Evolutionary conservation across 2,888 invertebrate species (phyloP).

Genomic region (Trissolcus japonicus): DNA sequence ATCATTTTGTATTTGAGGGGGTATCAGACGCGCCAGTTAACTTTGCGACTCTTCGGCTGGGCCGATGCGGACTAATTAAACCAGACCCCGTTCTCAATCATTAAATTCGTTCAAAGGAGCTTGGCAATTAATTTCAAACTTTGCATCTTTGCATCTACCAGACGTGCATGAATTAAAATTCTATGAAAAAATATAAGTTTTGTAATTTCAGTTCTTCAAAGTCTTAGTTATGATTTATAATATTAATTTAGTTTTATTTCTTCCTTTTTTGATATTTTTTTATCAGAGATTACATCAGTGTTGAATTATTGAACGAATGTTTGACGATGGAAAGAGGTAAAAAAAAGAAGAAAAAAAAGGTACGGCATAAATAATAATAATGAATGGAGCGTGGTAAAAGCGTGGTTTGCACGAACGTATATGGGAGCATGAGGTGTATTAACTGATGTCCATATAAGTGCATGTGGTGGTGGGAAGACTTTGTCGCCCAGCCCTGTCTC

Average conservation of each 20-base stretch:
- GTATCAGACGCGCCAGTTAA: constrained; percentile 4
- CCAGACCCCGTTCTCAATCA: constrained; percentile 20
- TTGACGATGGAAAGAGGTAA: too few relatives aligned
- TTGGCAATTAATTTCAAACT: too few relatives aligned
- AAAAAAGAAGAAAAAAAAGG: too few relatives aligned
- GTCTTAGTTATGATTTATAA: too few relatives aligned
- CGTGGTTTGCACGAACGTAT: constrained; percentile 33
- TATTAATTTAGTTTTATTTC: too few relatives aligned
- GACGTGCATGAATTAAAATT: too few relatives aligned
- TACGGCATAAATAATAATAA: constrained; percentile 24
- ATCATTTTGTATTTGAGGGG: background rate
- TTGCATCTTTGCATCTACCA: too few relatives aligned
- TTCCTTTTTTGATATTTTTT: too few relatives aligned
- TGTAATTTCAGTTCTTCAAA: too few relatives aligned
- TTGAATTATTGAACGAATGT: constrained; percentile 5
- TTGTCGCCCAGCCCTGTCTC: constrained; percentile 64
- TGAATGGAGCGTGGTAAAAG: constrained; percentile 34
- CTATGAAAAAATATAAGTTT: too few relatives aligned
- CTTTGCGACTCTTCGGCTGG: constrained; percentile 44
- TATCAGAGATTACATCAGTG: too few relatives aligned
- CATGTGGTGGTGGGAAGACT: constrained; percentile 67
- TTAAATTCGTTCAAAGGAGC: constrained; percentile 13
- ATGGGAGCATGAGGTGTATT: constrained; percentile 64
- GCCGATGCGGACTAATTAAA: constrained; percentile 45
- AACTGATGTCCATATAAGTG: constrained; percentile 72